Conservation (phyloP, 2,888 invertebrate genomes). For the Caenorhabditis imperialis region DNA sequence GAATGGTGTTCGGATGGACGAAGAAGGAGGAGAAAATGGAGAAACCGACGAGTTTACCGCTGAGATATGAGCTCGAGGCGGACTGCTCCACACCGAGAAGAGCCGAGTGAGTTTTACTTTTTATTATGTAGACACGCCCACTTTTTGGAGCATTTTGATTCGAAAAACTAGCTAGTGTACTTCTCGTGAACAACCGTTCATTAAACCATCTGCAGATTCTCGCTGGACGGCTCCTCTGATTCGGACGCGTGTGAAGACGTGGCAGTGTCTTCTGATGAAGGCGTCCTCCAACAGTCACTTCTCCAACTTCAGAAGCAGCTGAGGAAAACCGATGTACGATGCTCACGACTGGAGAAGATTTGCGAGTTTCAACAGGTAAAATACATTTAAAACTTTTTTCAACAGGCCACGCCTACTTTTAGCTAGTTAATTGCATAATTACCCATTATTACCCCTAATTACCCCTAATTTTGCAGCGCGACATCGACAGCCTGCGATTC, state of each 20-base stretch:
- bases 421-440: too few relatives aligned
- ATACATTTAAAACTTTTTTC: too few relatives aligned
- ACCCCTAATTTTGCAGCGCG: conserved; percentile 57
- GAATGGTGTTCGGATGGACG: conserved; percentile 41
- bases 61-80: conserved; percentile 25
- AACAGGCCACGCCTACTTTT: too few relatives aligned
- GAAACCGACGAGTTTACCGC: conserved; percentile 31
- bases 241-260: conserved; percentile 1
- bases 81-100: conserved; percentile 40
- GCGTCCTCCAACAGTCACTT: conserved; percentile 70
- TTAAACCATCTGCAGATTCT: too few relatives aligned
- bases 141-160: too few relatives aligned
- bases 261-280: conserved; percentile 30
- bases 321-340: conserved; percentile 47
- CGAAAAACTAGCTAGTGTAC: too few relatives aligned
- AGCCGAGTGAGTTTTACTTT: conserved; percentile 30
- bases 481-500: conserved; percentile 64
- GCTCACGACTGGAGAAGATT: conserved; percentile 54
- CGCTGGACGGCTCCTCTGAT: conserved; percentile 18
- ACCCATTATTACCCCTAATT: conserved; percentile 6
- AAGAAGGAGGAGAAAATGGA: conserved; percentile 29
- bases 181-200: too few relatives aligned
- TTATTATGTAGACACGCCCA: too few relatives aligned
- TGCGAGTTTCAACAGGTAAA: conserved; percentile 62
- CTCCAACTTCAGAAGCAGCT: conserved; percentile 79